These are phyloP conservation scores for Phenacoccus solenopsis DNA, from an alignment of 1,140 invertebrate genomes.

Conservation along the genomic window DNA sequence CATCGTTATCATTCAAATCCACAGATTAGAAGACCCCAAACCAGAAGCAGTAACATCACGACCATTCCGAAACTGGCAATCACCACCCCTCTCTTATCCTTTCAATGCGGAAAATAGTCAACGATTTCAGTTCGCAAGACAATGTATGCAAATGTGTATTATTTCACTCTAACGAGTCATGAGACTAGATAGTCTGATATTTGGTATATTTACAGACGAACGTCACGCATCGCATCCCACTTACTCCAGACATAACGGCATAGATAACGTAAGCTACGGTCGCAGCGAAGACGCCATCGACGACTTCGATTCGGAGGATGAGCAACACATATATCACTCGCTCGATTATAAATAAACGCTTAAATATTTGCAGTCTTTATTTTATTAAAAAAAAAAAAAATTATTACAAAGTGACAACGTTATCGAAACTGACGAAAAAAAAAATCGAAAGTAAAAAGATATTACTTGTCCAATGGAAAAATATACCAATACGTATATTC, in stretches of 20 bases:
- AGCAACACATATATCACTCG: not conserved
- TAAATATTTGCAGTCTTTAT: slow-evolving; percentile 13
- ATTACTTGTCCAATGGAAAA: not conserved
- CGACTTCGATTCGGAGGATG: not conserved
- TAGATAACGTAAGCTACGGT: not conserved
- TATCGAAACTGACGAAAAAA: slow-evolving; percentile 6
- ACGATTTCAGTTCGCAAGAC: not conserved
- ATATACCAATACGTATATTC: not conserved
- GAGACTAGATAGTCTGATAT: too few relatives aligned
- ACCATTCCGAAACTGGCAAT: not conserved
- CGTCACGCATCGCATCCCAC: not conserved
- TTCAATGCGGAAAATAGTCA: not conserved
- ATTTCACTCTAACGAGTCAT: not conserved
- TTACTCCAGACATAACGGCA: not conserved
- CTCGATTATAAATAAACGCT: not conserved
- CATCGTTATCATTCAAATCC: too few relatives aligned
- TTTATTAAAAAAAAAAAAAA: slow-evolving; percentile 11
- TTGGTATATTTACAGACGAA: not conserved
- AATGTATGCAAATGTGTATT: not conserved
- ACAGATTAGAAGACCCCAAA: not conserved
- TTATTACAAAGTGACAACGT: slow-evolving; percentile 5
- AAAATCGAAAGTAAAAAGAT: slow-evolving; percentile 6
- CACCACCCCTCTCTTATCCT: not conserved
- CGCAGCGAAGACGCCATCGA: not conserved
- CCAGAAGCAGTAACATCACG: not conserved